A percentile compares a stretch with the other conserved stretches of the same genome.
Evolutionary conservation across 2,113 vertebrate genomes (phyloP).

Genomic region (Pterocles gutturalis): DNA sequence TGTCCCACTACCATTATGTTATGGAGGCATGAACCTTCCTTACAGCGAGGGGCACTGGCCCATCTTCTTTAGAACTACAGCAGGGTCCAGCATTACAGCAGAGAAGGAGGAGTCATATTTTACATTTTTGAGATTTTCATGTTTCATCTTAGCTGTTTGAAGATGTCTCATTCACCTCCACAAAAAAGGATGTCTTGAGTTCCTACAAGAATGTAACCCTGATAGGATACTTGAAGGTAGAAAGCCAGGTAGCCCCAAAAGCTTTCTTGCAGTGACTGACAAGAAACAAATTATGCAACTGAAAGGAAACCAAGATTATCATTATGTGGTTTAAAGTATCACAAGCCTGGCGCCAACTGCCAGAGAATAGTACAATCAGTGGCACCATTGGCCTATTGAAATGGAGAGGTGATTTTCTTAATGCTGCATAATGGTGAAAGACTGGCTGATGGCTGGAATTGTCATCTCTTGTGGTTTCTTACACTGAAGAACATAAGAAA

Average conservation of each 20-base stretch:
- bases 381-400: background rate
- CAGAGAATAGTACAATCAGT: background rate
- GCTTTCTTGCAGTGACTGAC: background rate
- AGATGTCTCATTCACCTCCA: background rate
- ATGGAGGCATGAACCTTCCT: too few species aligned
- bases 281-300: background rate
- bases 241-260: background rate
- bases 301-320: conserved; percentile 9
- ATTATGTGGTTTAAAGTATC: background rate
- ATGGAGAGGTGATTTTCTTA: conserved; percentile 29
- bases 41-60: background rate
- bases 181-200: background rate
- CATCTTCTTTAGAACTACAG: background rate
- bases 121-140: background rate
- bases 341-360: background rate
- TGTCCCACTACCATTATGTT: background rate
- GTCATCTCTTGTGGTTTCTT: conserved; percentile 16
- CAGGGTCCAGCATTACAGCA: background rate
- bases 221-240: background rate
- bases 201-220: background rate
- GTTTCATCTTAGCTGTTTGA: background rate
- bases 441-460: conserved; percentile 1
- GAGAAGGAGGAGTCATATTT: background rate
- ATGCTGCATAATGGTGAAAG: conserved; percentile 11
- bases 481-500: background rate